Conservation (phyloP, 2,113 vertebrate species). For the Scomber japonicus region DNA sequence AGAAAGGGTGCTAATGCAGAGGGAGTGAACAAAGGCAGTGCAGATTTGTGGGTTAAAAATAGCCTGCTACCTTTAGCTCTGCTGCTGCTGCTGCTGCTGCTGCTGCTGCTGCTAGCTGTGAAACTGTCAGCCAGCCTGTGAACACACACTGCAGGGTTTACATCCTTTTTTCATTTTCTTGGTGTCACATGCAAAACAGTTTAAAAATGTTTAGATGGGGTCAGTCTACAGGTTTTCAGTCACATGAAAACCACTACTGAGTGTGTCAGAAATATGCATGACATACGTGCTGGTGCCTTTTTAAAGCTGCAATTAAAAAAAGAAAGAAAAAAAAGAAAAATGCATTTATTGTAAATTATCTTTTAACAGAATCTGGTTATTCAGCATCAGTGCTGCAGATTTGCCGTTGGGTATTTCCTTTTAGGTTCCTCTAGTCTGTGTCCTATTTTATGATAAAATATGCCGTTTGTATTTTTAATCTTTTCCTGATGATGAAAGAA, state of each 20-base stretch:
- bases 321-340: background rate
- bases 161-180: background rate
- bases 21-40: slow-evolving; percentile 76
- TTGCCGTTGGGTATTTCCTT: background rate
- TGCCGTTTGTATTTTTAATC: background rate
- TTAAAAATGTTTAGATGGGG: background rate
- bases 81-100: slow-evolving; percentile 42
- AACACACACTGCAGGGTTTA: slow-evolving; percentile 54
- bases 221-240: background rate
- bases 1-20: slow-evolving; percentile 64
- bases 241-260: background rate
- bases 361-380: slow-evolving; percentile 4
- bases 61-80: slow-evolving; percentile 65
- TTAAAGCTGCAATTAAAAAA: background rate
- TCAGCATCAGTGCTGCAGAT: background rate
- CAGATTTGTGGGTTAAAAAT: slow-evolving; percentile 83
- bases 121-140: slow-evolving; percentile 25
- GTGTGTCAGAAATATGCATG: too few species aligned
- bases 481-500: slow-evolving; percentile 55
- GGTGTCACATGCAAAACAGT: background rate
- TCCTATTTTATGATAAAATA: slow-evolving; percentile 11
- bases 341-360: too few species aligned
- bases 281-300: background rate
- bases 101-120: slow-evolving; percentile 50
- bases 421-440: background rate